Percentiles rank a stretch among this genome's conserved stretches.
These are phyloP conservation scores for Cromileptes altivelis DNA, from an alignment of 2,113 vertebrate genomes.

Conservation along the genomic window DNA sequence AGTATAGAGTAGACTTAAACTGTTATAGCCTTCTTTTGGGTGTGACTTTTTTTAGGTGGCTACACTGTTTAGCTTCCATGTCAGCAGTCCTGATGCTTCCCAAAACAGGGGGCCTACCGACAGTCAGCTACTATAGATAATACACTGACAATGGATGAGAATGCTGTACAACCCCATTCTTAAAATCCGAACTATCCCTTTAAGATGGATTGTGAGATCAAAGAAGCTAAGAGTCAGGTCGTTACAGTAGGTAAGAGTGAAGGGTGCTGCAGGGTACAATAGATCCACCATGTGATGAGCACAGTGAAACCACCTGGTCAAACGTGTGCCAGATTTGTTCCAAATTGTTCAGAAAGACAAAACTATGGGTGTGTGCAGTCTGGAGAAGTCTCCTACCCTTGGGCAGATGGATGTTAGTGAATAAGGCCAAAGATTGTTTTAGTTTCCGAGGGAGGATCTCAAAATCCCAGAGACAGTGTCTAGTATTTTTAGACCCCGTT, in stretches of 20 bases:
- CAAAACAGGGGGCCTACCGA: no score
- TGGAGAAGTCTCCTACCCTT: constrained; percentile 16
- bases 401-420: constrained; percentile 52
- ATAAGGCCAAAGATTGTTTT: constrained; percentile 54
- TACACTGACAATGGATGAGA: no score
- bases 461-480: constrained; percentile 42
- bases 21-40: no score
- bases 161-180: no score
- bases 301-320: constrained; percentile 21
- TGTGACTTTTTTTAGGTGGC: no score
- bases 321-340: constrained; percentile 28
- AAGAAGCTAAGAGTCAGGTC: constrained; percentile 36
- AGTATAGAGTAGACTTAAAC: no score
- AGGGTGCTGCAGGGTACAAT: constrained; percentile 14
- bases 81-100: no score
- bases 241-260: constrained; percentile 46
- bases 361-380: constrained; percentile 45
- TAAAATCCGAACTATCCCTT: constrained; percentile 30
- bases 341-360: constrained; percentile 48
- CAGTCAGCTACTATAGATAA: no score
- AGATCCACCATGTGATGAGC: constrained; percentile 26
- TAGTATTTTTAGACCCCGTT: constrained; percentile 64
- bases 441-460: constrained; percentile 65
- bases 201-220: constrained; percentile 45
- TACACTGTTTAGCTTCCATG: no score